Conservation (phyloP, 2,797 vertebrate species). For the Sylvilagus floridanus region DNA sequence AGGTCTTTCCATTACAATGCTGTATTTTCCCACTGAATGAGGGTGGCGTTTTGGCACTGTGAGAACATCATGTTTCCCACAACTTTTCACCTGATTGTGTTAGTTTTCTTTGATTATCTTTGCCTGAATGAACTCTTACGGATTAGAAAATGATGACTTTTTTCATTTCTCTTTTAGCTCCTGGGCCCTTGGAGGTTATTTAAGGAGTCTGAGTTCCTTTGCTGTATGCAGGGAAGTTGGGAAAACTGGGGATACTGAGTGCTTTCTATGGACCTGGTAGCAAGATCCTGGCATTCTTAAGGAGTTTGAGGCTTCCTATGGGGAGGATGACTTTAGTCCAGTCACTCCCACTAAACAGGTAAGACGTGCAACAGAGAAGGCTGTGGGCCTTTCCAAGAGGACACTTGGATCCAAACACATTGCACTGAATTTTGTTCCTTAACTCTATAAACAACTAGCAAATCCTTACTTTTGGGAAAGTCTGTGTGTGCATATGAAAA, state of each 20-base stretch:
- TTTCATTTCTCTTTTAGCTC: conserved; percentile 25
- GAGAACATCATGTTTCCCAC: not conserved
- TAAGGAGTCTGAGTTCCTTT: conserved; percentile 6
- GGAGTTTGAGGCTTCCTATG: not conserved
- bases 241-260: not conserved
- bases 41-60: not conserved
- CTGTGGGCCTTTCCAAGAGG: not conserved
- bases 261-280: not conserved
- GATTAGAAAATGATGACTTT: conserved; percentile 14
- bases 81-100: conserved; percentile 1
- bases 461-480: not conserved
- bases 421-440: not conserved
- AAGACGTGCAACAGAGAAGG: not conserved
- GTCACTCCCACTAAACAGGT: not conserved
- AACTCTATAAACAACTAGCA: not conserved
- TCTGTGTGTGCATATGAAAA: not conserved
- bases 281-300: not conserved
- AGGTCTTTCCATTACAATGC: not conserved
- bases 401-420: not conserved
- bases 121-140: not conserved
- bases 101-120: not conserved
- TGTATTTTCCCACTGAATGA: not conserved
- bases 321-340: not conserved
- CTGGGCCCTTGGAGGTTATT: not conserved
- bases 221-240: not conserved